Percentiles rank a stretch among this genome's conserved stretches.
Evolutionary conservation across 2,113 vertebrate genomes (phyloP).

Genomic region (Stictonetta naevosa): DNA sequence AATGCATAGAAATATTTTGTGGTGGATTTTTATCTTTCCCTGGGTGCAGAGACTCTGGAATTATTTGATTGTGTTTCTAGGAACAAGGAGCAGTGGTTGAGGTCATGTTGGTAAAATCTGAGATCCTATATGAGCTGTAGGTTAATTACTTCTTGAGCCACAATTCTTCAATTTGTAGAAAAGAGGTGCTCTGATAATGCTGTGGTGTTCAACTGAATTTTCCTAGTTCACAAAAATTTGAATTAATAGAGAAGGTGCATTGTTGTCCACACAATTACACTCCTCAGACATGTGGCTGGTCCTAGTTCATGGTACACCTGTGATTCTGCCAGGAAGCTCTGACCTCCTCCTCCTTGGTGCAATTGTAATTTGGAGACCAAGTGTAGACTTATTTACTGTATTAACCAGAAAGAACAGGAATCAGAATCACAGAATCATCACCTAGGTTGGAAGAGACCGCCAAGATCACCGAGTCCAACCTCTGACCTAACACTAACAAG

Average conservation of each 20-base stretch:
- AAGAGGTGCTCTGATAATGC: not conserved
- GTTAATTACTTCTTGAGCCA: not conserved
- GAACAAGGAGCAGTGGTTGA: not conserved
- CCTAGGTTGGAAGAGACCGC: too few relatives aligned
- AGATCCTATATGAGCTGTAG: not conserved
- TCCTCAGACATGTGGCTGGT: not conserved
- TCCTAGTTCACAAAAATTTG: not conserved
- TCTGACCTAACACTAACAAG: too few relatives aligned
- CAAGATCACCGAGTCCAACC: too few relatives aligned
- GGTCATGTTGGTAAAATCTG: not conserved
- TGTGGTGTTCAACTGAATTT: not conserved
- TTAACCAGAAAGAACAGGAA: not conserved
- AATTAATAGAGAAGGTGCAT: not conserved
- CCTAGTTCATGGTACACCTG: not conserved
- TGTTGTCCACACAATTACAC: not conserved
- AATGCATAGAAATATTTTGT: not conserved
- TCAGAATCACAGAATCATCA: too few relatives aligned
- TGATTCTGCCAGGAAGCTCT: not conserved
- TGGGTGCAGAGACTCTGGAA: not conserved
- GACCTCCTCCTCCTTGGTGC: not conserved
- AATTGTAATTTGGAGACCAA: not conserved
- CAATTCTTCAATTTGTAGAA: not conserved
- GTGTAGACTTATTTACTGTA: fast-evolving
- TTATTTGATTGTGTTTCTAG: not conserved
- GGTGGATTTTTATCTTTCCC: not conserved